These are phyloP conservation scores for Microctonus hyperodae DNA, from an alignment of 2,888 invertebrate genomes.

Conservation along the genomic window DNA sequence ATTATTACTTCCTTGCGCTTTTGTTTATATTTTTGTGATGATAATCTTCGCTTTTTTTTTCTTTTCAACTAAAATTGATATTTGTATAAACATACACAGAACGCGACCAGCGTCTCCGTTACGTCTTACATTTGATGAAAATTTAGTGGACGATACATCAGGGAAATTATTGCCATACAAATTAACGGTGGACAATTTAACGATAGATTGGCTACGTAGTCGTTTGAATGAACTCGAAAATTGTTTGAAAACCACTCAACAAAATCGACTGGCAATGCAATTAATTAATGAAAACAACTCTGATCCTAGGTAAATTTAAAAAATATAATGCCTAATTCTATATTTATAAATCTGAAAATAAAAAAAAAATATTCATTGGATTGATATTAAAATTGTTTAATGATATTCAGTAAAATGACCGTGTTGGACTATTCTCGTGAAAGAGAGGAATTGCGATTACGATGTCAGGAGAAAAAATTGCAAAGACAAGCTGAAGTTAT, in stretches of 20 bases:
- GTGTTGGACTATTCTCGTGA: slow-evolving; percentile 58
- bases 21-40: slow-evolving; percentile 13
- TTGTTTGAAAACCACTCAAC: slow-evolving; percentile 81
- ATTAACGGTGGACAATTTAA: slow-evolving; percentile 90
- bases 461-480: slow-evolving; percentile 84
- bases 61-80: not conserved
- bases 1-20: not conserved
- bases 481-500: slow-evolving; percentile 84
- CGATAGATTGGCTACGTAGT: slow-evolving; percentile 86
- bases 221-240: slow-evolving; percentile 80
- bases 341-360: not conserved
- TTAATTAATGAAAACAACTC: slow-evolving; percentile 50
- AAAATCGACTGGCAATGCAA: slow-evolving; percentile 61
- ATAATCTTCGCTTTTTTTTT: not conserved
- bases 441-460: slow-evolving; percentile 77
- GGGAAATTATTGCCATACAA: slow-evolving; percentile 88
- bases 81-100: too few relatives aligned
- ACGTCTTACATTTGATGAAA: slow-evolving; percentile 86
- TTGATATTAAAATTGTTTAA: slow-evolving; percentile 10
- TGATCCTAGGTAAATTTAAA: slow-evolving; percentile 50
- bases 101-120: slow-evolving; percentile 80
- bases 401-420: slow-evolving; percentile 44
- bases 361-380: slow-evolving; percentile 11
- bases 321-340: not conserved
- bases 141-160: slow-evolving; percentile 86